Percentiles rank a stretch among this genome's conserved stretches.
Evolutionary conservation across 2,113 vertebrate genomes (phyloP).

Genomic region (Lota lota): DNA sequence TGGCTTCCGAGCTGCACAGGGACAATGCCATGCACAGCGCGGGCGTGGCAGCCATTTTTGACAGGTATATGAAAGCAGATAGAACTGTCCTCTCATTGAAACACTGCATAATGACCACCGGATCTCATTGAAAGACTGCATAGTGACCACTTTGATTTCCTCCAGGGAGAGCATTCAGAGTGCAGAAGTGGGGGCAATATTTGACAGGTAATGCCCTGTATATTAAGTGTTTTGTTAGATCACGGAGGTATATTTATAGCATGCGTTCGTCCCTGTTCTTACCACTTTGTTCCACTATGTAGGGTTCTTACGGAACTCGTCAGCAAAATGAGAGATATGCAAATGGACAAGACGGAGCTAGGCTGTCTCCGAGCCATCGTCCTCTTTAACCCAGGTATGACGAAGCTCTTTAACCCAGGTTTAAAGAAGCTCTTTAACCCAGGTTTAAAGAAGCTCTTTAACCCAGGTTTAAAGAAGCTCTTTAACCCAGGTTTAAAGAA

Average conservation of each 20-base stretch:
- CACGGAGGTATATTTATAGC: neutral
- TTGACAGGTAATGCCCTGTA: constrained; percentile 82
- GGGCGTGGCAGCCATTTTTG: constrained; percentile 88
- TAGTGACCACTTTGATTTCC: constrained; percentile 12
- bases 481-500: no score
- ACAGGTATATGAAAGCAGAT: constrained; percentile 69
- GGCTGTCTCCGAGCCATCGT: constrained; percentile 90
- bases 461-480: no score
- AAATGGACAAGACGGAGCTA: constrained; percentile 81
- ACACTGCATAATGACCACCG: constrained; percentile 2
- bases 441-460: no score
- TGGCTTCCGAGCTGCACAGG: constrained; percentile 86
- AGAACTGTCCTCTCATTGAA: no score
- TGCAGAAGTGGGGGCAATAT: constrained; percentile 95
- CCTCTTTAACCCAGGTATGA: constrained; percentile 81
- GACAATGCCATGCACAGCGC: constrained; percentile 79
- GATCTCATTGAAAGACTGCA: neutral
- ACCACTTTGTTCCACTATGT: neutral
- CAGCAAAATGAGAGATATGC: constrained; percentile 83
- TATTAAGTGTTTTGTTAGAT: neutral
- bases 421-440: no score
- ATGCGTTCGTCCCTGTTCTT: neutral
- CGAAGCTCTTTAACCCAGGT: no score
- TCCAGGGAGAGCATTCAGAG: constrained; percentile 87
- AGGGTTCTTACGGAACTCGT: constrained; percentile 79